Evolutionary conservation across 1,140 invertebrate species (phyloP).

Genomic region (Orchesella cincta): DNA sequence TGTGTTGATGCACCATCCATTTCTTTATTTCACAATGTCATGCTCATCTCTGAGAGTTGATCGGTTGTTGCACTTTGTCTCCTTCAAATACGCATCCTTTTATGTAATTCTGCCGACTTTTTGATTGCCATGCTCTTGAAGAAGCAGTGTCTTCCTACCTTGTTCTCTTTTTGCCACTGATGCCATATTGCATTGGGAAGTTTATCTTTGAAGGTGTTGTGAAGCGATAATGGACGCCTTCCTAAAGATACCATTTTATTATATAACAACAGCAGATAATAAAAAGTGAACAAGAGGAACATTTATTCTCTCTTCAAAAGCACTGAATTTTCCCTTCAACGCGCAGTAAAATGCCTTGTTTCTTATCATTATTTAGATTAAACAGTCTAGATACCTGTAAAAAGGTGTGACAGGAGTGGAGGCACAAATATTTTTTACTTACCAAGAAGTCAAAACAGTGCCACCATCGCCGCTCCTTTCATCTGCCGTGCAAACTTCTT

Average conservation of each 20-base stretch:
- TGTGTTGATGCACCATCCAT: not conserved
- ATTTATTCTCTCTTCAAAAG: not conserved
- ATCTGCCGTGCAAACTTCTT: too few relatives aligned
- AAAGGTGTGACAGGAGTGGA: not conserved
- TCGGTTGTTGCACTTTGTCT: conserved; percentile 13
- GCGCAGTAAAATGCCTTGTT: not conserved
- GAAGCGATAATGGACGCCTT: too few relatives aligned
- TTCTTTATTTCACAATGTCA: not conserved
- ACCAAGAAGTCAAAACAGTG: not conserved
- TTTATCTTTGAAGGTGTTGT: too few relatives aligned
- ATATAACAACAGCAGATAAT: too few relatives aligned
- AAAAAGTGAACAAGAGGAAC: too few relatives aligned
- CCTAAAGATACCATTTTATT: too few relatives aligned
- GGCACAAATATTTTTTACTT: not conserved
- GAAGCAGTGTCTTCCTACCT: too few relatives aligned
- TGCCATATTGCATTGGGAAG: too few relatives aligned
- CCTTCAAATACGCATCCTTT: not conserved
- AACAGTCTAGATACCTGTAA: not conserved
- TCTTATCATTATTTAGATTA: not conserved
- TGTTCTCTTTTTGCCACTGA: too few relatives aligned
- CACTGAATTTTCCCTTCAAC: not conserved
- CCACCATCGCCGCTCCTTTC: not conserved
- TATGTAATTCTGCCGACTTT: not conserved
- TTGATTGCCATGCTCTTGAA: too few relatives aligned
- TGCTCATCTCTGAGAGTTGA: too few relatives aligned